Conservation (phyloP, 2,888 invertebrate species). For the Mythimna impura region DNA sequence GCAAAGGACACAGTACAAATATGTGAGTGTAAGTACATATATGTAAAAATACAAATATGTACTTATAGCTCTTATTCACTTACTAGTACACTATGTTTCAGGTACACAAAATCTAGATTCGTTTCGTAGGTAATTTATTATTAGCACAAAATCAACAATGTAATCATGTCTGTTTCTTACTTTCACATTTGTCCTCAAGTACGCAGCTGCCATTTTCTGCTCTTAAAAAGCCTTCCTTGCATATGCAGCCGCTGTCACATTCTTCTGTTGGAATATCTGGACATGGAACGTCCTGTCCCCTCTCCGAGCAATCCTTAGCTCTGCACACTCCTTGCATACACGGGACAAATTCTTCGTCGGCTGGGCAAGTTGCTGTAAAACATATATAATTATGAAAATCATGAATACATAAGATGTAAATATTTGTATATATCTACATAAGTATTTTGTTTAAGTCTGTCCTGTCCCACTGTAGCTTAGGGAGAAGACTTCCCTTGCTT, state of each 20-base stretch:
- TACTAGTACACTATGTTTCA: slow-evolving; percentile 15
- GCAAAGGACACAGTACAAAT: no score
- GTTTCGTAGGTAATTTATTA: neutral
- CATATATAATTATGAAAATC: neutral
- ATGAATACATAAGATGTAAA: neutral
- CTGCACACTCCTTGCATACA: slow-evolving; percentile 58
- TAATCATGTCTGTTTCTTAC: slow-evolving; percentile 19
- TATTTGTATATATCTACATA: neutral
- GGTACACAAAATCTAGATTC: neutral
- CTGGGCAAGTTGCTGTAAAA: slow-evolving; percentile 30
- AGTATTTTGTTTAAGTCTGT: no score
- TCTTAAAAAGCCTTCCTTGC: slow-evolving; percentile 50
- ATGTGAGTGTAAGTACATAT: no score
- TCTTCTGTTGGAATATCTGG: slow-evolving; percentile 25
- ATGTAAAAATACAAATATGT: no score
- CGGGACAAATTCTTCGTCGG: slow-evolving; percentile 37
- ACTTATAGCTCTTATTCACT: neutral
- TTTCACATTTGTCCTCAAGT: slow-evolving; percentile 40
- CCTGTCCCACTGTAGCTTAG: no score
- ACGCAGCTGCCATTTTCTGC: slow-evolving; percentile 37
- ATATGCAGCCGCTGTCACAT: slow-evolving; percentile 51
- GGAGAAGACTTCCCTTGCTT: no score
- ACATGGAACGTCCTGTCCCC: slow-evolving; percentile 45
- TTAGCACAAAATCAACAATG: no score
- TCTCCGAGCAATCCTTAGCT: slow-evolving; percentile 44